phyloP scores from a whole-genome alignment of 35 echinoderm and acorn worm genomes.

The Hemicentrotus pulcherrimus region DNA sequence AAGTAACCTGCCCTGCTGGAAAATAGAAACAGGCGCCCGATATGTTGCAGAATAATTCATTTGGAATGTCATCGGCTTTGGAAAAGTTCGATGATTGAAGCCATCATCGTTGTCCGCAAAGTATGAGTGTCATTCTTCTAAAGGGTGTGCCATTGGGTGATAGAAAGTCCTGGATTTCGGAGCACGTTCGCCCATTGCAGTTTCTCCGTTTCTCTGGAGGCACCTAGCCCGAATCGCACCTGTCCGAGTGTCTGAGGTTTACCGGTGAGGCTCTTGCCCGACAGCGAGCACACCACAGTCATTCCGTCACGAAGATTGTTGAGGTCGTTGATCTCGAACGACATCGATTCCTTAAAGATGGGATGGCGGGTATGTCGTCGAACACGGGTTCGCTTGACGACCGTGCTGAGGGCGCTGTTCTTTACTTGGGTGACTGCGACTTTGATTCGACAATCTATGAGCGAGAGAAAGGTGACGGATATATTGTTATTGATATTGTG shows the following conservation, averaged over 20 bases:
- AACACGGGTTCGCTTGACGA: background rate
- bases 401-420: background rate
- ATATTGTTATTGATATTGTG: background rate
- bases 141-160: slow-evolving; percentile 57
- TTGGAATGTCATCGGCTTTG: too few relatives aligned
- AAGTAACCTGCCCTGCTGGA: too few relatives aligned
- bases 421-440: slow-evolving; percentile 58
- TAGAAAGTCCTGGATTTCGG: slow-evolving; percentile 50
- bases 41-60: too few relatives aligned
- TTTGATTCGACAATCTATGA: slow-evolving; percentile 49
- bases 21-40: too few relatives aligned
- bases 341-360: slow-evolving; percentile 81
- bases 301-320: slow-evolving; percentile 74
- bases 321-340: slow-evolving; percentile 64
- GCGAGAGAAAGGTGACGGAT: background rate
- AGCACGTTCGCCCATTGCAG: slow-evolving; percentile 71
- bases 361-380: slow-evolving; percentile 39
- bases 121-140: background rate
- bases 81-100: too few relatives aligned
- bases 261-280: slow-evolving; percentile 43
- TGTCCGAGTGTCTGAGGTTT: slow-evolving; percentile 55
- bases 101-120: too few relatives aligned
- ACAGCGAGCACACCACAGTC: slow-evolving; percentile 64
- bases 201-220: slow-evolving; percentile 58
- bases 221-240: slow-evolving; percentile 61